phyloP scores from a whole-genome alignment of 1,140 invertebrate species.

The Eupeodes corollae region DNA sequence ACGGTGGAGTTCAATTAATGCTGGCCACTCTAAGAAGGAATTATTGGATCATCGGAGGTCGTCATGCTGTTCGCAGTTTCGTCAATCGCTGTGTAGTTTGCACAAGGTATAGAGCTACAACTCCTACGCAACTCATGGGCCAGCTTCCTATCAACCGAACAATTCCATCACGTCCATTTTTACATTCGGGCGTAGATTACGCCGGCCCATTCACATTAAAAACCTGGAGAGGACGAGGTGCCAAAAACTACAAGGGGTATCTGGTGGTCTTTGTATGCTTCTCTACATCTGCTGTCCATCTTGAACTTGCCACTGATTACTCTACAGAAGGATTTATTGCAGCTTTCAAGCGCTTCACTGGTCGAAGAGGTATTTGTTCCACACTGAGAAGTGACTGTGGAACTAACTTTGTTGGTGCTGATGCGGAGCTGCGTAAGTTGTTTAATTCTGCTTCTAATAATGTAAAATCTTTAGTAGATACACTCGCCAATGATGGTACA shows the following conservation, averaged over 20 bases:
- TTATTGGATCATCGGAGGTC: too few relatives aligned
- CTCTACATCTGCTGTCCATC: conserved; percentile 16
- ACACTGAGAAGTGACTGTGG: conserved; percentile 30
- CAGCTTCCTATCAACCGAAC: too few relatives aligned
- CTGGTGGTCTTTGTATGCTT: conserved; percentile 14
- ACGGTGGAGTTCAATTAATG: too few relatives aligned
- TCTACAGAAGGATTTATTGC: conserved; percentile 21
- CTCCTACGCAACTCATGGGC: too few relatives aligned
- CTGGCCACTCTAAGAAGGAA: too few relatives aligned
- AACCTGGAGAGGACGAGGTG: conserved; percentile 1
- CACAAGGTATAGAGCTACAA: too few relatives aligned
- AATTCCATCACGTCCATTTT: too few relatives aligned
- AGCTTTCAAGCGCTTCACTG: conserved; percentile 22
- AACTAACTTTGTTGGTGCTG: conserved; percentile 22
- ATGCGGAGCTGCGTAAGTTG: conserved; percentile 9
- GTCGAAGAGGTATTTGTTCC: conserved; percentile 15
- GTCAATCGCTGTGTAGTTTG: too few relatives aligned
- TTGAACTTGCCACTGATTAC: conserved; percentile 22
- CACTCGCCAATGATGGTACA: conserved; percentile 10
- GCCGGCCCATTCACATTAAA: conserved; percentile 24
- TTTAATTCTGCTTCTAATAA: conserved; percentile 14
- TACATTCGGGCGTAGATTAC: conserved; percentile 36
- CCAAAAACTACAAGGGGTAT: conserved; percentile 8
- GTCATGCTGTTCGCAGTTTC: too few relatives aligned
- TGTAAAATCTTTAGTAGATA: too few relatives aligned